Conservation (phyloP, 2,797 vertebrate genomes). For the Pipistrellus nathusii region DNA sequence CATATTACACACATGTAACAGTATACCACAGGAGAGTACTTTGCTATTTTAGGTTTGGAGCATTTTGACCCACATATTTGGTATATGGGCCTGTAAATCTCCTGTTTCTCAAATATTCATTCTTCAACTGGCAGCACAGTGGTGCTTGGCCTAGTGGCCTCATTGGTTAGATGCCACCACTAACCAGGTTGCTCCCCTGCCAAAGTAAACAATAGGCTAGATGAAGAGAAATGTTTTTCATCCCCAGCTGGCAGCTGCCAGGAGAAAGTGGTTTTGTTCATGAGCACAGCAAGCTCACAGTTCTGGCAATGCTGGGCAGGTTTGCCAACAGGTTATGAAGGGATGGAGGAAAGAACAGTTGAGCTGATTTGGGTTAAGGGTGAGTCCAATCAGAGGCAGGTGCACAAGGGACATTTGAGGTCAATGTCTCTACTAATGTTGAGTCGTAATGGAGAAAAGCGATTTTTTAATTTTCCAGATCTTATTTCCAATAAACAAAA, state of each 20-base stretch:
- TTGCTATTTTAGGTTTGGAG: background rate
- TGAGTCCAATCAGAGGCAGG: background rate
- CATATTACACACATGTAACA: background rate
- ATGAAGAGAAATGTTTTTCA: constrained; percentile 60
- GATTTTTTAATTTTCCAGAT: constrained; percentile 20
- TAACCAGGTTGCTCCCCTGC: constrained; percentile 3
- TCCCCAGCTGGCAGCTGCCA: background rate
- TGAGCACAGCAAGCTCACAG: constrained; percentile 6
- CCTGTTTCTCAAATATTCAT: background rate
- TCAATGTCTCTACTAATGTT: background rate
- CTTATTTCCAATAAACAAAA: background rate
- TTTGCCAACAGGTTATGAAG: constrained; percentile 12
- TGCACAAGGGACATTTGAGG: background rate
- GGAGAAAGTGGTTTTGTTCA: constrained; percentile 55
- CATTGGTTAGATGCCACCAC: constrained; percentile 12
- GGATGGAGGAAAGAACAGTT: background rate
- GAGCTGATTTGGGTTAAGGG: constrained; percentile 14
- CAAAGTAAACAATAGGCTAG: constrained; percentile 71
- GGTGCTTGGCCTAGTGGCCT: background rate
- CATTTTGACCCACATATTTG: background rate
- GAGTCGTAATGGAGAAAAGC: background rate
- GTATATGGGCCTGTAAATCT: background rate
- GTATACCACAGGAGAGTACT: background rate
- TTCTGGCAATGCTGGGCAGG: background rate
- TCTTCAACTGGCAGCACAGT: background rate